A percentile compares a stretch with the other conserved stretches of the same genome.
Evolutionary conservation across 1,140 invertebrate genomes (phyloP).

Genomic region (Trachymyrmex septentrionalis): DNA sequence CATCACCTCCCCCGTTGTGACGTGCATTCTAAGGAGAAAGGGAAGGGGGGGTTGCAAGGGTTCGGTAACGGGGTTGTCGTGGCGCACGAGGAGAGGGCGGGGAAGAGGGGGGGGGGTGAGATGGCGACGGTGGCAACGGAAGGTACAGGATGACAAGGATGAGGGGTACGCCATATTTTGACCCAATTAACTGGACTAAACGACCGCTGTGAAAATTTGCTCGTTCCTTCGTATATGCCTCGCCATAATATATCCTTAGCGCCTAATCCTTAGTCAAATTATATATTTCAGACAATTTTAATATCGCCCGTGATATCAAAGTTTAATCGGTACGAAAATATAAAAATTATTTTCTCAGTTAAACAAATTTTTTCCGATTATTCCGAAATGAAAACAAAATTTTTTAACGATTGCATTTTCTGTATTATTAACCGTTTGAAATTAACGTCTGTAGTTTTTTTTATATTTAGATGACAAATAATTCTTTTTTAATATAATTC

Average conservation of each 20-base stretch:
- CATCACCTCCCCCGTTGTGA: slow-evolving; percentile 83
- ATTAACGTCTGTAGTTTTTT: neutral
- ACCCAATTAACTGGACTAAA: slow-evolving; percentile 83
- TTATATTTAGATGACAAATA: neutral
- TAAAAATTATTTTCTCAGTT: neutral
- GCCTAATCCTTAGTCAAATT: neutral
- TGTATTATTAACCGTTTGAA: neutral
- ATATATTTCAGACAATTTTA: neutral
- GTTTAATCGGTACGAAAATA: neutral
- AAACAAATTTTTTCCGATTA: neutral
- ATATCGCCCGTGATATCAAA: neutral
- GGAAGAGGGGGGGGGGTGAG: slow-evolving; percentile 12
- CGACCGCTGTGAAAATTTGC: slow-evolving; percentile 73
- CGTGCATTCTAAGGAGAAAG: slow-evolving; percentile 81
- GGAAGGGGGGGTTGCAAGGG: slow-evolving; percentile 66
- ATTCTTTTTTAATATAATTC: neutral
- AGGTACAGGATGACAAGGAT: slow-evolving; percentile 75
- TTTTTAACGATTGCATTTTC: neutral
- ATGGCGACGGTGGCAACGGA: slow-evolving; percentile 50
- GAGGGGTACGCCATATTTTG: slow-evolving; percentile 80
- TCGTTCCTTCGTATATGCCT: slow-evolving; percentile 32
- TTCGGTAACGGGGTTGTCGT: slow-evolving; percentile 68
- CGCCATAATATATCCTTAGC: neutral
- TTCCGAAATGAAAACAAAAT: neutral
- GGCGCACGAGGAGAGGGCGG: slow-evolving; percentile 54